Evolutionary conservation across 2,888 invertebrate genomes (phyloP), one percentile per base, ranked within the genome.

Genomic region (Acanthoscelides obtectus): DNA sequence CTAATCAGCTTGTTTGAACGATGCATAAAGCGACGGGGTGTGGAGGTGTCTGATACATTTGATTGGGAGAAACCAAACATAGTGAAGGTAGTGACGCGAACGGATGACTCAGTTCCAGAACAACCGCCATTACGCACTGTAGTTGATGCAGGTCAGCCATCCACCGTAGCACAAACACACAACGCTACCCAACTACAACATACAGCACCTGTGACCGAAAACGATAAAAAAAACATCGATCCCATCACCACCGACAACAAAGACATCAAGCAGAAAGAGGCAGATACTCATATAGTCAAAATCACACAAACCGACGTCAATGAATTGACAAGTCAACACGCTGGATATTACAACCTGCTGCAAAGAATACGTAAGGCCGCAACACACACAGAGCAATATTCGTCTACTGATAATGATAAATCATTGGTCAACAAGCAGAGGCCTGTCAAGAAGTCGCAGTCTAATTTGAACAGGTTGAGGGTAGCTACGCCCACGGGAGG

Each of bases 11-110:
- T 97, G 71, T 93, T 97, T 80, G 97, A 97, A 85, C 88, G 97
- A 22, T 97, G 98, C 86, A 97, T 98, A 92, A 95, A 96, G 84
- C 89, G 97, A 0, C 90, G 97, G 20, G 96, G 96, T 22, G 95
- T 98, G 12, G 91, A 94, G 78, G 94, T 96, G 75, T 88, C 91
- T 0, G 98, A 98, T 87, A 95, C 96, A 0, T 98, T 93, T 83
- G 98, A 98, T 84, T 98, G 98, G 98, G 98, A 98, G 88, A 96
- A 91, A 79, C 87, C 88, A 2, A 81, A 83, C 1, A n/a, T n/a
- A n/a, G n/a, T n/a, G n/a, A n/a, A n/a, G n/a, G n/a, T n/a, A n/a
- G n/a, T n/a, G n/a, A n/a, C n/a, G n/a, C n/a, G n/a, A n/a, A n/a
- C n/a, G n/a, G n/a, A n/a, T n/a, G 22, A 68, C 12, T 19, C 8